Percentiles rank a stretch among this genome's conserved stretches.
Evolutionary conservation across 1,140 invertebrate species (phyloP).

Genomic region (Musca vetustissima): DNA sequence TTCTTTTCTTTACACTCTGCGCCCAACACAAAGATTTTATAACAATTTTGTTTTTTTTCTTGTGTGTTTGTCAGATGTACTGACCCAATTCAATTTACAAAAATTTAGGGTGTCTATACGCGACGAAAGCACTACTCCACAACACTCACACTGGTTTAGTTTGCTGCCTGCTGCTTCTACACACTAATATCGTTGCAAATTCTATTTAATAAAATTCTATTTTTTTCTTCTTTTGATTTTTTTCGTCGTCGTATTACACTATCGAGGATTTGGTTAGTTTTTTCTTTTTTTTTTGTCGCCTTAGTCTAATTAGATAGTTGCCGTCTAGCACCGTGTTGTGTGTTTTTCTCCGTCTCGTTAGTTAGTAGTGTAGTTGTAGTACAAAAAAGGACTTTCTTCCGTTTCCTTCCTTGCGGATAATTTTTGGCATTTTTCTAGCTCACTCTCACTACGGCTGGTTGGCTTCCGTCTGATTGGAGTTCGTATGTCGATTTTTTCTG

Average conservation of each 20-base stretch:
- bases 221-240: neutral
- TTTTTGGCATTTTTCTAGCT: slow-evolving; percentile 16
- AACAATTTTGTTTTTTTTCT: neutral
- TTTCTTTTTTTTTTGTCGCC: too few species aligned
- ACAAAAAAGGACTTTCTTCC: slow-evolving; percentile 20
- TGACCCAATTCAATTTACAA: slow-evolving; percentile 11
- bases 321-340: neutral
- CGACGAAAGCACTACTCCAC: too few species aligned
- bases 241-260: too few species aligned
- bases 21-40: neutral
- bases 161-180: neutral
- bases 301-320: too few species aligned
- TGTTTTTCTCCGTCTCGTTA: slow-evolving; percentile 1
- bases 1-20: too few species aligned
- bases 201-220: neutral
- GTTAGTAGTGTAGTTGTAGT: neutral
- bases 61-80: too few species aligned
- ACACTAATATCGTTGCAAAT: neutral
- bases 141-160: slow-evolving; percentile 7
- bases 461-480: too few species aligned
- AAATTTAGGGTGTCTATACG: too few species aligned
- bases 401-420: slow-evolving; percentile 14
- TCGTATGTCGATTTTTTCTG: too few species aligned
- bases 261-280: neutral
- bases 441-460: neutral